phyloP scores from a whole-genome alignment of 2,888 invertebrate genomes.

The Drosophila quinaria region DNA sequence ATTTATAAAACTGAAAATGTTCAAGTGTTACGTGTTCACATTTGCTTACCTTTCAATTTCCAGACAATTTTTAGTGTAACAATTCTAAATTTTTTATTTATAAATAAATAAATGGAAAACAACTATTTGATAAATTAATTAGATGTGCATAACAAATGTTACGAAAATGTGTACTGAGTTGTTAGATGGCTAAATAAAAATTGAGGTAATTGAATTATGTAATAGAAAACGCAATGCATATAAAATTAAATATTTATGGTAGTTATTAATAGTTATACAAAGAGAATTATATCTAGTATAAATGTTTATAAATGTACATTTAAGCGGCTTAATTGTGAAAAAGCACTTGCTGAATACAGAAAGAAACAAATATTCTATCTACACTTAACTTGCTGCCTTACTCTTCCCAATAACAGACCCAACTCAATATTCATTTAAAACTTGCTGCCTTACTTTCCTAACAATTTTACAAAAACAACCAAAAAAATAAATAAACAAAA shows the following conservation, averaged over 20 bases:
- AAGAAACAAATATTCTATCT: slow-evolving; percentile 41
- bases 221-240: slow-evolving; percentile 47
- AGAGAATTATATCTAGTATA: slow-evolving; percentile 59
- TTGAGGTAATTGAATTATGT: slow-evolving; percentile 9
- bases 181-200: slow-evolving; percentile 35
- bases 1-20: neutral
- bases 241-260: slow-evolving; percentile 59
- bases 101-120: slow-evolving; percentile 8
- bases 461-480: slow-evolving; percentile 48
- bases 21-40: too few species aligned
- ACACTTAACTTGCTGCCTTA: slow-evolving; percentile 78
- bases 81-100: slow-evolving; percentile 35
- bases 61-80: slow-evolving; percentile 5
- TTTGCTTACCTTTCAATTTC: slow-evolving; percentile 23
- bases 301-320: slow-evolving; percentile 68
- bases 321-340: slow-evolving; percentile 75
- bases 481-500: slow-evolving; percentile 1
- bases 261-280: slow-evolving; percentile 71
- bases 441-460: slow-evolving; percentile 80
- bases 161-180: slow-evolving; percentile 64
- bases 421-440: slow-evolving; percentile 62
- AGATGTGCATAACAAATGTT: slow-evolving; percentile 40
- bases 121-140: slow-evolving; percentile 26
- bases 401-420: slow-evolving; percentile 56
- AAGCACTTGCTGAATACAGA: slow-evolving; percentile 77